Base-by-base conservation (phyloP, 1,140 invertebrate species). In the Agrypnia vestita region DNA sequence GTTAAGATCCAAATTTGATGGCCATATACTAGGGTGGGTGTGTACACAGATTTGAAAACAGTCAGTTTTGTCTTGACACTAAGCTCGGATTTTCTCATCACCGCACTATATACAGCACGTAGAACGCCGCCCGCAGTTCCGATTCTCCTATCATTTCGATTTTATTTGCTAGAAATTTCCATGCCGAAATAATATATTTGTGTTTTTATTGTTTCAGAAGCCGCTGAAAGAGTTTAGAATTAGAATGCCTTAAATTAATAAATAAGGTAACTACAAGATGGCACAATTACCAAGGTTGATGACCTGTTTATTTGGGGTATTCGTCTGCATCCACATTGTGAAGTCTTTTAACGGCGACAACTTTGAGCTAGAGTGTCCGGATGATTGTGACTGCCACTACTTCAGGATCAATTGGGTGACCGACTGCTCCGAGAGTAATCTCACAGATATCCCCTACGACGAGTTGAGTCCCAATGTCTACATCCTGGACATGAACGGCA, bases 351-450 rank as follows among this genome's bases (percentile, higher is more conserved):
- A 93, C 84, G 91, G 92, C 61, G 92, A 93, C 76, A 86, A 91
- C 76, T 89, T 90, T 81, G 93, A 94, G 80, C 86, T 93, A 82
- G 92, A 93, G 82, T 94, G 93, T 83, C 93, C 93, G 0, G 92
- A 92, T 78, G 93, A 94, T 81, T 94, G 94, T 84, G 93, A 94
- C 84, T 94, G 93, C 84, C 92, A 94, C 88, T 94, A 94, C 86
- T 94, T 94, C 87, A 90, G 93, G 75, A 92, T 94, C 85, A 94
- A 94, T 86, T 94, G 93, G 93, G 93, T 94, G 78, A 94, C 93
- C 0, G 94, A 94, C 83, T 94, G 94, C 84, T 94, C 94, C 0
- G 93, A 94, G 84, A 94, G 93, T 85, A 94, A 94, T 85, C 87
- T 94, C n/a, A 94, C 93, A 1, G 89, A 89, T 69, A 91, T 94